These are phyloP conservation scores for Drosophila aff. DNA, from an alignment of 1,140 invertebrate genomes.

Conservation along the genomic window DNA sequence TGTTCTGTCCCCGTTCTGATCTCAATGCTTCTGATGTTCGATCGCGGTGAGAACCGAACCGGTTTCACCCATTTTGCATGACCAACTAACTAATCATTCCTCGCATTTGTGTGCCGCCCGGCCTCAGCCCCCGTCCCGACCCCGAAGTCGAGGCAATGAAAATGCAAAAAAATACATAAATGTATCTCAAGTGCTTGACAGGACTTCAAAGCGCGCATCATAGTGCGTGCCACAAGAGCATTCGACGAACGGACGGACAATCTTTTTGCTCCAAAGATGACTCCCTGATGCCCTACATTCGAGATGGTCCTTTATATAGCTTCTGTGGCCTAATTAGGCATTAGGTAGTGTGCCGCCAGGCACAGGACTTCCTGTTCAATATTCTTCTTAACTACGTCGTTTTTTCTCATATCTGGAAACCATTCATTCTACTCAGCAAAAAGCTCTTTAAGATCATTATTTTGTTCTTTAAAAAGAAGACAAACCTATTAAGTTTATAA, in stretches of 20 bases:
- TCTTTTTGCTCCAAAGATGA: background rate
- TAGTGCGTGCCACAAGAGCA: slow-evolving; percentile 74
- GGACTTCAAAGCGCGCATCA: slow-evolving; percentile 82
- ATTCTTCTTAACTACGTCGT: too few species aligned
- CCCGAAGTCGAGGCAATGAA: slow-evolving; percentile 65
- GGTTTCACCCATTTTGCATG: slow-evolving; percentile 77
- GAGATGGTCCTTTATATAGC: background rate
- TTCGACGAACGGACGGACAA: slow-evolving; percentile 31
- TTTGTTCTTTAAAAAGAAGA: background rate
- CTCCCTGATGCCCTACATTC: slow-evolving; percentile 22
- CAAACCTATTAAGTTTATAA: too few species aligned
- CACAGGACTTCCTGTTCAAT: too few species aligned
- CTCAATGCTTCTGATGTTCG: slow-evolving; percentile 16
- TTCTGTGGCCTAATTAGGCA: background rate
- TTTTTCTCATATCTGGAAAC: background rate
- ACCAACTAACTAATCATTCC: slow-evolving; percentile 81
- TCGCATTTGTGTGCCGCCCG: slow-evolving; percentile 57
- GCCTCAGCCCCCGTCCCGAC: slow-evolving; percentile 4
- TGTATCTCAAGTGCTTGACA: slow-evolving; percentile 83
- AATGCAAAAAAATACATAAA: slow-evolving; percentile 81
- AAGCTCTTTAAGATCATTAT: background rate
- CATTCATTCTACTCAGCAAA: too few species aligned
- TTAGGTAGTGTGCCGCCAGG: too few species aligned
- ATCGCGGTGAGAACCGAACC: slow-evolving; percentile 43
- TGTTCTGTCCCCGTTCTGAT: slow-evolving; percentile 7